Base-by-base conservation (phyloP, 2,797 vertebrate species). In the Enteromius trimaculatus region DNA sequence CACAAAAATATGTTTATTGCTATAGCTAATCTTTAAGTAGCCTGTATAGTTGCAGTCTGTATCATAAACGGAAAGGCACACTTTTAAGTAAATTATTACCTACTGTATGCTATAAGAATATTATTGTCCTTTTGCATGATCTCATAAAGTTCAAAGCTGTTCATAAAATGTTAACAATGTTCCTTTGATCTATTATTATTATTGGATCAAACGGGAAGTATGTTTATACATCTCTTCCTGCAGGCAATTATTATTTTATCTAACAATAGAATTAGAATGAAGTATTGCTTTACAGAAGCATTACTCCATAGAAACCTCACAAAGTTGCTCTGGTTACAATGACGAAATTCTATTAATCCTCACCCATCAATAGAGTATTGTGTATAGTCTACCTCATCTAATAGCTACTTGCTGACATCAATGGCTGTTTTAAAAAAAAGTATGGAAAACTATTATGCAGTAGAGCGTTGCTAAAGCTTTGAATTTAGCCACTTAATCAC, bases 181-280 rank as follows among this genome's bases (percentile, higher is more conserved):
- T 4, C 31, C 11, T 82, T 53, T 68, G 49, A 53, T 19, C 47
- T 44, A 51, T 65, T 9, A 34, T 23, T 42, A 42, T 42, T 39
- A n/a, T 9, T 39, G 44, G 13, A 23, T 23, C 21, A 23, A 79
- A 47, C 19, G 9, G 3, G 3, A n/a, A 29, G 10, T 19, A 77
- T 9, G n/a, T 55, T 69, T 42, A 21, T 17, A 10, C 44, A 34
- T 51, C n/a, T 5, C 1, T 39, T 42, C 1, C 21, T 62, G 21
- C 3, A 49, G 29, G 17, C 8, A 37, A 19, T 17, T 9, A 16
- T 5, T 11, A 47, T 81, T 81, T 65, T 34, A 16, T 65, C 9
- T 53, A 5, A 66, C 62, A 82, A 55, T n/a, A 44, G 42, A 74
- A 80, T 42, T n/a, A 68, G 42, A 74, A 80, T 29, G 9, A 49